phyloP scores from a whole-genome alignment of 35 echinoderm and acorn worm species.

The Heliocidaris erythrogramma region DNA sequence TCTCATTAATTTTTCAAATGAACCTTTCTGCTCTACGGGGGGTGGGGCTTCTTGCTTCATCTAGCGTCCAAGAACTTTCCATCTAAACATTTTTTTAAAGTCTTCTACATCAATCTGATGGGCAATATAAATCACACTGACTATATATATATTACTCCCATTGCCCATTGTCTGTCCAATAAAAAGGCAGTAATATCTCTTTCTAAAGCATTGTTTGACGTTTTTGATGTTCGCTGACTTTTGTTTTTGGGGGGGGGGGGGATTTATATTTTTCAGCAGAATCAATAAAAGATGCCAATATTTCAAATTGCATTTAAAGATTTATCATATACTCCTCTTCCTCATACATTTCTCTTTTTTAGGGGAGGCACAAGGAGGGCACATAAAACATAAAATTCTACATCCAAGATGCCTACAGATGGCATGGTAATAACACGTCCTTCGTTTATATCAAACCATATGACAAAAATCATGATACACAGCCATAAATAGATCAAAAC shows the following conservation, averaged over 20 bases:
- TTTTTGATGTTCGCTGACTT: background rate
- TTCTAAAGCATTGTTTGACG: no score
- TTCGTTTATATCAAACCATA: background rate
- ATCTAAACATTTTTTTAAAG: background rate
- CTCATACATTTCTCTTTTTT: background rate
- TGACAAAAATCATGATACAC: background rate
- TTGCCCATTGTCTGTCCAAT: no score
- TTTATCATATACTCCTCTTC: background rate
- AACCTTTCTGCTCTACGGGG: no score
- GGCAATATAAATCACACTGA: no score
- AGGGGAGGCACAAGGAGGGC: background rate
- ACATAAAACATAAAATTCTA: background rate
- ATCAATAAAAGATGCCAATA: background rate
- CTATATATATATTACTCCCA: no score
- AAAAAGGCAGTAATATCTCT: no score
- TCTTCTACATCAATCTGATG: no score
- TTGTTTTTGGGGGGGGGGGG: background rate
- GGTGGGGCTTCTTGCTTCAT: no score
- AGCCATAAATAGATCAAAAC: background rate
- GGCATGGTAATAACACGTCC: background rate
- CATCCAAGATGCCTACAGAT: background rate
- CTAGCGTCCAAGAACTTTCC: background rate
- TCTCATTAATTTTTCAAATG: no score
- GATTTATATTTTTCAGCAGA: background rate
- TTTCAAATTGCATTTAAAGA: background rate